These are phyloP conservation scores for Pangasius larnaudii DNA, from an alignment of 2,797 vertebrate genomes.

Conservation along the genomic window DNA sequence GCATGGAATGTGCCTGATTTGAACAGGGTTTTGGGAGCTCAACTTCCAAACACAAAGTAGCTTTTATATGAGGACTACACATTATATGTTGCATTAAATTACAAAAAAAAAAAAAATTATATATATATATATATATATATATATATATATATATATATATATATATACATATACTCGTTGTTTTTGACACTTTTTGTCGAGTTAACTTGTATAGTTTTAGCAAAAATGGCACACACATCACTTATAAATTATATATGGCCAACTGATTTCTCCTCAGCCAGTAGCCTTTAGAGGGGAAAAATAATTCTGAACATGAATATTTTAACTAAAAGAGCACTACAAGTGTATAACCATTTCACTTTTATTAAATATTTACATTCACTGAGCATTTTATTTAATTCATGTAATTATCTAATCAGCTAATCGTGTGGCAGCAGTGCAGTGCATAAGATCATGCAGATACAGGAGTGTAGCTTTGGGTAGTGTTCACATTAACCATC, in stretches of 20 bases:
- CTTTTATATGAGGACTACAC: conserved; percentile 37
- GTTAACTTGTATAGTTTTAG: not conserved
- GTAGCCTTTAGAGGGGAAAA: not conserved
- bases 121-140: too few species aligned
- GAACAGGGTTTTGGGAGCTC: conserved; percentile 44
- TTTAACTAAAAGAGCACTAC: not conserved
- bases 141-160: too few species aligned
- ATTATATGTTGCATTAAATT: not conserved
- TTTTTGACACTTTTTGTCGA: not conserved
- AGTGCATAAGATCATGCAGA: not conserved
- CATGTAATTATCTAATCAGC: not conserved
- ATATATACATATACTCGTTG: not conserved
- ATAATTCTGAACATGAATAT: not conserved
- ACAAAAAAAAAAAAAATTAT: not conserved
- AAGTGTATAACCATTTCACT: not conserved
- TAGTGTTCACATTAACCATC: not conserved
- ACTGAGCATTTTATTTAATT: not conserved
- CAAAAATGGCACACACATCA: not conserved
- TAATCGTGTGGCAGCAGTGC: not conserved
- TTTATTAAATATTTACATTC: not conserved
- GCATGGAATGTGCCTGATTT: conserved; percentile 68
- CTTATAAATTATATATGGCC: not conserved
- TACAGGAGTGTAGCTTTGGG: not conserved
- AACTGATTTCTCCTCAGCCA: not conserved
- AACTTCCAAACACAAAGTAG: conserved; percentile 59